Conservation (phyloP, 2,888 invertebrate species). For the Conchocele bisecta region DNA sequence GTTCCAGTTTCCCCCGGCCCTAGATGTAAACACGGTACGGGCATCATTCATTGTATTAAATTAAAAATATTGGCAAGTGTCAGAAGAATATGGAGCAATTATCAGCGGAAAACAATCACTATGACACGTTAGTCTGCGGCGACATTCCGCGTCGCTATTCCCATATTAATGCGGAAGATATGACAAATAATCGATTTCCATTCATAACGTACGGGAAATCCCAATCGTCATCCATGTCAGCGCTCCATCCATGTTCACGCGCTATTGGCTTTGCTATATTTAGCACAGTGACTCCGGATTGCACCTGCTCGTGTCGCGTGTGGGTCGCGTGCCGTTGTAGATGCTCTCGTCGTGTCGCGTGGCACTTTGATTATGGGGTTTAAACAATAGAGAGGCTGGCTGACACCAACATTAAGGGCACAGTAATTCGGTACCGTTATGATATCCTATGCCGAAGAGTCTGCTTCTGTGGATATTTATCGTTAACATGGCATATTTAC, state of each 20-base stretch:
- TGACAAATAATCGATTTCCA: constrained; percentile 56
- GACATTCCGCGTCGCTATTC: constrained; percentile 47
- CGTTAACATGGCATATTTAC: constrained; percentile 34
- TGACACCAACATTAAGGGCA: constrained; percentile 46
- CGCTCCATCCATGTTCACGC: constrained; percentile 54
- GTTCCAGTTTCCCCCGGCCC: too few relatives aligned
- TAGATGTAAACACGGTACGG: too few relatives aligned
- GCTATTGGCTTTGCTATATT: constrained; percentile 40
- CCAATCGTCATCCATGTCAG: constrained; percentile 34
- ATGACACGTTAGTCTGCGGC: constrained; percentile 43
- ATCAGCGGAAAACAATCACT: constrained; percentile 43
- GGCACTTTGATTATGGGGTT: constrained; percentile 51
- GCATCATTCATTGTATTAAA: too few relatives aligned
- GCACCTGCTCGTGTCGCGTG: constrained; percentile 62
- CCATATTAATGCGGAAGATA: constrained; percentile 45
- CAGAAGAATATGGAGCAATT: constrained; percentile 27
- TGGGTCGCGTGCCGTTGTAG: constrained; percentile 50
- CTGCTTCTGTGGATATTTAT: constrained; percentile 44
- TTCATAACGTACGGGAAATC: constrained; percentile 38
- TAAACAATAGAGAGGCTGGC: constrained; percentile 42
- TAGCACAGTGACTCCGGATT: constrained; percentile 34
- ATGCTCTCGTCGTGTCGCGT: constrained; percentile 57
- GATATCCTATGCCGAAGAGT: too few relatives aligned
- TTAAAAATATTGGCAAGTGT: constrained; percentile 41
- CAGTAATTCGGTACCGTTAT: too few relatives aligned